Percentiles rank a stretch among this genome's conserved stretches.
Evolutionary conservation across 2,113 vertebrate genomes (phyloP).

Genomic region (Bufo gargarizans): DNA sequence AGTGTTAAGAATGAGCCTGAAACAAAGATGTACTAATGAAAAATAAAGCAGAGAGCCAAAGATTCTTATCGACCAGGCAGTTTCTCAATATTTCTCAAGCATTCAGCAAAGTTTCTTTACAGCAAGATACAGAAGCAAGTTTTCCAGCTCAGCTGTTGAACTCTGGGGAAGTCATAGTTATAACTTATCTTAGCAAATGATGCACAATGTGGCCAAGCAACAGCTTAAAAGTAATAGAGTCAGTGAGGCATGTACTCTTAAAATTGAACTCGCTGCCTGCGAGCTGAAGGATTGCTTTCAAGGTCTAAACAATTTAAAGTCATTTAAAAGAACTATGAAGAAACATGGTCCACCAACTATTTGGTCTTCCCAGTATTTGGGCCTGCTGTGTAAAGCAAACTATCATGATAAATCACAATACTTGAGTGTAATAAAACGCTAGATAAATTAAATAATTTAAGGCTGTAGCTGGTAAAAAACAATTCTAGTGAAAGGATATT

Average conservation of each 20-base stretch:
- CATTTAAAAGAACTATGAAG: slow-evolving; percentile 42
- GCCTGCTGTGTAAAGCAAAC: background rate
- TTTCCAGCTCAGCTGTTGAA: slow-evolving; percentile 48
- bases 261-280: slow-evolving; percentile 56
- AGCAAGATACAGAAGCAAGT: slow-evolving; percentile 6
- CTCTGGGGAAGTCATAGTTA: slow-evolving; percentile 46
- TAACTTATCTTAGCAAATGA: slow-evolving; percentile 58
- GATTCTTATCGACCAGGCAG: slow-evolving; percentile 18
- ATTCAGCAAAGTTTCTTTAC: slow-evolving; percentile 22
- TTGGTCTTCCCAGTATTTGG: background rate
- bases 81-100: background rate
- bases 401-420: slow-evolving; percentile 41
- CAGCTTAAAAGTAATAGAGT: slow-evolving; percentile 56
- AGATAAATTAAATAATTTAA: slow-evolving; percentile 26
- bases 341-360: slow-evolving; percentile 25
- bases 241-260: slow-evolving; percentile 56
- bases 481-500: background rate
- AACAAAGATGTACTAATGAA: background rate
- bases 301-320: slow-evolving; percentile 55
- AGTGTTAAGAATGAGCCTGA: background rate
- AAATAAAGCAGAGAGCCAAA: background rate
- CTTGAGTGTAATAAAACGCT: background rate
- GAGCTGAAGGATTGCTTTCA: slow-evolving; percentile 57
- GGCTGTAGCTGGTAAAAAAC: background rate
- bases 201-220: slow-evolving; percentile 55